Evolutionary conservation across 2,888 invertebrate species (phyloP).

Genomic region (Dendrolimus houi): DNA sequence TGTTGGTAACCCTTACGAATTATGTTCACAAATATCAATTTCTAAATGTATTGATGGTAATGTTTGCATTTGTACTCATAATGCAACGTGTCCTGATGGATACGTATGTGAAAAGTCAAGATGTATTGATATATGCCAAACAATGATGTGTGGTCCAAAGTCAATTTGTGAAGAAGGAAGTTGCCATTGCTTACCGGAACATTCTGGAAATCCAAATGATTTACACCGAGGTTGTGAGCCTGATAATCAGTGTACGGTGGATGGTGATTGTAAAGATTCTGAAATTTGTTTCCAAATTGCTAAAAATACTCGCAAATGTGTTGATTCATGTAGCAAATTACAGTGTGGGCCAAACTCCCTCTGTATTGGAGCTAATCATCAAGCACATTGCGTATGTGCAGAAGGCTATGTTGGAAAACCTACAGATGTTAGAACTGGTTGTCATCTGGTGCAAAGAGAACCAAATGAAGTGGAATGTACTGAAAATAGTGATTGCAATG

Average conservation of each 20-base stretch:
- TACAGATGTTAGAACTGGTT: conserved; percentile 85
- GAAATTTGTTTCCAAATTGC: conserved; percentile 93
- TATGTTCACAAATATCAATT: conserved; percentile 83
- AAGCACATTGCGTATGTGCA: conserved; percentile 90
- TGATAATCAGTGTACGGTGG: conserved; percentile 86
- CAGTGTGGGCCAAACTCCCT: conserved; percentile 94
- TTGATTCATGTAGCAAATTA: conserved; percentile 90
- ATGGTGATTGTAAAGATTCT: conserved; percentile 87
- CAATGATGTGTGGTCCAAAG: conserved; percentile 86
- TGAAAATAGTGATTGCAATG: conserved; percentile 82
- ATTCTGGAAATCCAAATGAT: conserved; percentile 85
- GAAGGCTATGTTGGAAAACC: conserved; percentile 90
- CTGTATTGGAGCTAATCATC: conserved; percentile 89
- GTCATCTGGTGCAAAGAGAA: conserved; percentile 81
- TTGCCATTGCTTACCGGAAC: conserved; percentile 88
- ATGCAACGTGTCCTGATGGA: conserved; percentile 85
- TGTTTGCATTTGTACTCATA: conserved; percentile 82
- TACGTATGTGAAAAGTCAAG: conserved; percentile 83
- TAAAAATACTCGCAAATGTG: conserved; percentile 86
- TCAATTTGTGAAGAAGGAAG: conserved; percentile 87
- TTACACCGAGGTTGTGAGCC: conserved; percentile 81
- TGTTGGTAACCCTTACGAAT: conserved; percentile 91
- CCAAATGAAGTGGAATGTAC: conserved; percentile 79
- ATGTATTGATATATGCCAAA: conserved; percentile 86
- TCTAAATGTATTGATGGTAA: conserved; percentile 82